A percentile compares a stretch with the other conserved stretches of the same genome.
phyloP scores from a whole-genome alignment of 2,888 invertebrate species.

The Archips crataeganus region DNA sequence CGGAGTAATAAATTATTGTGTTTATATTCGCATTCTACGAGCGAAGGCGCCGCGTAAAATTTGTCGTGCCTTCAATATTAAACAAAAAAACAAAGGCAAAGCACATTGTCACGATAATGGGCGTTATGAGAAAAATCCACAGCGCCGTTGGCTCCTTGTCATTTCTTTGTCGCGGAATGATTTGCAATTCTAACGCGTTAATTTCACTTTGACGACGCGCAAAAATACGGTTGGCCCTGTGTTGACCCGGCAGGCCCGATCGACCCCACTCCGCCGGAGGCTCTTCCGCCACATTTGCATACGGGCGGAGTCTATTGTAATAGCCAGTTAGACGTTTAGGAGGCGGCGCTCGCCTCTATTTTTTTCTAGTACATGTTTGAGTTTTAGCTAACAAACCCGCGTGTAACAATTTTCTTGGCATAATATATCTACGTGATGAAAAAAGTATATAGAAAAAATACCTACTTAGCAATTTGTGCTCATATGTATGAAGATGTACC shows the following conservation, averaged over 20 bases:
- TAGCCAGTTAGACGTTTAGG: constrained; percentile 67
- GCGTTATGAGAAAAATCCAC: constrained; percentile 80
- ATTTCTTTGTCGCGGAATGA: constrained; percentile 79
- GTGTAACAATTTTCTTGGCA: not conserved
- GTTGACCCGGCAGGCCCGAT: constrained; percentile 61
- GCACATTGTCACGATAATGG: constrained; percentile 63
- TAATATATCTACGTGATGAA: too few species aligned
- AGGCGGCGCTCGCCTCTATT: constrained; percentile 62
- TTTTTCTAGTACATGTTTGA: constrained; percentile 43
- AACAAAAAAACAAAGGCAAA: constrained; percentile 59
- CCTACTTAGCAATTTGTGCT: too few species aligned
- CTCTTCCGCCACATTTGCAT: constrained; percentile 77
- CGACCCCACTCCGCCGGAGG: constrained; percentile 59
- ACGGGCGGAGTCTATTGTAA: constrained; percentile 76
- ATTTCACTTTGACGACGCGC: constrained; percentile 83
- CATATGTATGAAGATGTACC: too few species aligned
- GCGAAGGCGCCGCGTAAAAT: constrained; percentile 47
- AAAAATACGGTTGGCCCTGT: constrained; percentile 74
- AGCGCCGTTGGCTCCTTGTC: constrained; percentile 72
- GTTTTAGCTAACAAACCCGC: constrained; percentile 14
- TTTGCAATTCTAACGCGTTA: constrained; percentile 84
- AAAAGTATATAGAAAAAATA: too few species aligned
- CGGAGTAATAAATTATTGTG: constrained; percentile 50
- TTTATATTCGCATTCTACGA: constrained; percentile 56
- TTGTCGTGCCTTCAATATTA: constrained; percentile 63